Percentiles rank a stretch among this genome's conserved stretches.
These are phyloP conservation scores for Torymus texanus DNA, from an alignment of 2,888 invertebrate species.

Conservation along the genomic window DNA sequence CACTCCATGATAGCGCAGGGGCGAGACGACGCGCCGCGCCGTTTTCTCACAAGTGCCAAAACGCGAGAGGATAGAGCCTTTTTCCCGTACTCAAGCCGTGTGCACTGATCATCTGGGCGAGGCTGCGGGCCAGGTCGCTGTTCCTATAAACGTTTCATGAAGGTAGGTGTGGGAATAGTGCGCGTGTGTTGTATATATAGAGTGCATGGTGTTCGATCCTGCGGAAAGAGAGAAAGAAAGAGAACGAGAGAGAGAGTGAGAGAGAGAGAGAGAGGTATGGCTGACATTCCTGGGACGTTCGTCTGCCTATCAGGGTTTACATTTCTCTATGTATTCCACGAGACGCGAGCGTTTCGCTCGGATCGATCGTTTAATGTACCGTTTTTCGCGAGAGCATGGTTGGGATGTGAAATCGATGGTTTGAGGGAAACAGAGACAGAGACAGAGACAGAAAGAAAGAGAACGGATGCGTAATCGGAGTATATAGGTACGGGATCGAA, in stretches of 20 bases:
- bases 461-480: background rate
- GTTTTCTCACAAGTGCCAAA: slow-evolving; percentile 35
- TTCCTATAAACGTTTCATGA: slow-evolving; percentile 43
- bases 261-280: slow-evolving; percentile 30
- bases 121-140: background rate
- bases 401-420: too few species aligned
- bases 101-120: background rate
- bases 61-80: background rate
- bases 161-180: slow-evolving; percentile 27
- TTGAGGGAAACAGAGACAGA: too few species aligned
- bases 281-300: slow-evolving; percentile 48
- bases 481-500: slow-evolving; percentile 4
- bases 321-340: too few species aligned
- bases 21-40: background rate
- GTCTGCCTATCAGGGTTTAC: slow-evolving; percentile 39
- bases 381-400: too few species aligned
- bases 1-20: slow-evolving; percentile 25
- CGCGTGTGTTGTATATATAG: too few species aligned
- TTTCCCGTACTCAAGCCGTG: too few species aligned
- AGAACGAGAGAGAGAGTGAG: slow-evolving; percentile 24
- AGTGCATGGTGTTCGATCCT: slow-evolving; percentile 32
- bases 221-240: slow-evolving; percentile 20
- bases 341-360: too few species aligned
- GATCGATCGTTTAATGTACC: too few species aligned
- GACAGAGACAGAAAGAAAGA: too few species aligned